phyloP scores from a whole-genome alignment of 2,113 vertebrate species.

The Laticauda laticaudata region DNA sequence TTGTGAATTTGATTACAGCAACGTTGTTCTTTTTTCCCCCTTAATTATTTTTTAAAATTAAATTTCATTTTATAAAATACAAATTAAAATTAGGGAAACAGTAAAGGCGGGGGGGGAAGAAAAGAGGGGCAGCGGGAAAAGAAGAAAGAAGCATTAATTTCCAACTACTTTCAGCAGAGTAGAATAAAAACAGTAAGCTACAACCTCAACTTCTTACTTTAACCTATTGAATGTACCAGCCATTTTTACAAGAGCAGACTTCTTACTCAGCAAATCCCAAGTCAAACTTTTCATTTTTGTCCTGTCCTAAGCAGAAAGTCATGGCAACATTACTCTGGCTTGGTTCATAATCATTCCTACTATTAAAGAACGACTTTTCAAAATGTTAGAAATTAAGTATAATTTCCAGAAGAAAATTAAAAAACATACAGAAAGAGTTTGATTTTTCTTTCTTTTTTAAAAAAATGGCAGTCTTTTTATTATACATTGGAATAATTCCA shows the following conservation, averaged over 20 bases:
- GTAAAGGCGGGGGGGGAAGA: fast-evolving
- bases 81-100: not conserved
- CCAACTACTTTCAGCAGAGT: not conserved
- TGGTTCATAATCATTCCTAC: not conserved
- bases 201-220: not conserved
- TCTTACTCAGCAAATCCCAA: not conserved
- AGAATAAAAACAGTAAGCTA: not conserved
- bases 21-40: not conserved
- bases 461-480: not conserved
- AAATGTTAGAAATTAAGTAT: not conserved
- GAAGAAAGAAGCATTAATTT: not conserved
- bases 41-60: not conserved
- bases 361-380: not conserved
- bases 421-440: not conserved
- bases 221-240: not conserved
- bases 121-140: not conserved
- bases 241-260: not conserved
- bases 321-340: not conserved
- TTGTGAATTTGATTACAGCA: not conserved
- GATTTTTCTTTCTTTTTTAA: not conserved
- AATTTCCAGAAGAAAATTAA: not conserved
- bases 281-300: not conserved
- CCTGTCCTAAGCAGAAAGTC: too few species aligned
- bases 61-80: not conserved
- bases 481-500: not conserved